Percentiles rank a stretch among this genome's conserved stretches.
Conservation (phyloP, 2,113 vertebrate species). For the Anolis carolinensis region DNA sequence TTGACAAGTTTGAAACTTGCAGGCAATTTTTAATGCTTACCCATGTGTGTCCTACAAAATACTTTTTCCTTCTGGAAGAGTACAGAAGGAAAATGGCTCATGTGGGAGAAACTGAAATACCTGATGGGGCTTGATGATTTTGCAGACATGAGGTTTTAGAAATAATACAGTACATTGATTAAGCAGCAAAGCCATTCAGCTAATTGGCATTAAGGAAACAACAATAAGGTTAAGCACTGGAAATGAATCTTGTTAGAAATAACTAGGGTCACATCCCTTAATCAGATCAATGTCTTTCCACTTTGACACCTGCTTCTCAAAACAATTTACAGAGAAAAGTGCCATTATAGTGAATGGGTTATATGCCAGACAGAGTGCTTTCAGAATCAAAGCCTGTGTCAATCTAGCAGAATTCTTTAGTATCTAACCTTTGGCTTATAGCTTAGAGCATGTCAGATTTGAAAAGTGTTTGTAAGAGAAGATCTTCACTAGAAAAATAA, state of each 20-base stretch:
- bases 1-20: too few species aligned
- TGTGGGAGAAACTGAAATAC: background rate
- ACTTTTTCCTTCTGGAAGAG: background rate
- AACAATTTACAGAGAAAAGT: background rate
- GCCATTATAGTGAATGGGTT: too few species aligned
- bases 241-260: background rate
- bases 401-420: background rate
- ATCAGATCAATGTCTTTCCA: background rate
- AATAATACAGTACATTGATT: background rate
- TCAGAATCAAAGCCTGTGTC: slow-evolving; percentile 4
- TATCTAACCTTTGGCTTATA: background rate
- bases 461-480: background rate
- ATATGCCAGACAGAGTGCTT: background rate
- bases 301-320: background rate
- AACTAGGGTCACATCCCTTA: background rate
- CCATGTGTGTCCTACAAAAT: too few species aligned
- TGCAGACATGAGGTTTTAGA: background rate
- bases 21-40: too few species aligned
- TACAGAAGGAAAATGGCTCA: background rate
- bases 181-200: background rate
- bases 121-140: background rate
- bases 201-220: background rate
- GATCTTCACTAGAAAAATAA: background rate
- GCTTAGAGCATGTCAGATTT: background rate
- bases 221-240: background rate